A percentile compares a stretch with the other conserved stretches of the same genome.
These are phyloP conservation scores for Macroglossus sobrinus DNA, from an alignment of 2,113 vertebrate genomes.

Conservation along the genomic window DNA sequence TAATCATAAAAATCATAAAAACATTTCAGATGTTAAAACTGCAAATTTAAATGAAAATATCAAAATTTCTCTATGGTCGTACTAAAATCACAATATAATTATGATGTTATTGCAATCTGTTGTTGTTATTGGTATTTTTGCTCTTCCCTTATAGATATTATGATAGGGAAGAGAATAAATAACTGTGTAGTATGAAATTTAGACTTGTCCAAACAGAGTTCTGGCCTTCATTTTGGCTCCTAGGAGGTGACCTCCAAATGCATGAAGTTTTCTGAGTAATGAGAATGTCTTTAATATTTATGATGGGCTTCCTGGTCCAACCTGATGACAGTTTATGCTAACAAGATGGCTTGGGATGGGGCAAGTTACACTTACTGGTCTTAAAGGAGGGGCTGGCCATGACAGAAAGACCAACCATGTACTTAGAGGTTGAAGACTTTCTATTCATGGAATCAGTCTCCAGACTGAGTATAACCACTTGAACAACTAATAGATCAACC, in stretches of 20 bases:
- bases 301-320: rapidly evolving
- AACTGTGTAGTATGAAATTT: background rate
- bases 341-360: background rate
- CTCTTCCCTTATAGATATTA: background rate
- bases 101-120: too few relatives aligned
- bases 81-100: background rate
- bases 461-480: background rate
- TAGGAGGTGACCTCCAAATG: background rate
- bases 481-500: background rate
- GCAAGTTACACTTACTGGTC: background rate
- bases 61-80: background rate
- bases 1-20: background rate
- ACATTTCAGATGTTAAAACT: background rate
- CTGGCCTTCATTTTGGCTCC: background rate
- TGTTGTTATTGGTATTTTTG: background rate
- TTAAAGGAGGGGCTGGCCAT: background rate
- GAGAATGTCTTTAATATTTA: background rate
- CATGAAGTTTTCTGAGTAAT: background rate
- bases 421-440: background rate
- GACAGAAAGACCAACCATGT: background rate
- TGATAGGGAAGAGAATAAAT: background rate
- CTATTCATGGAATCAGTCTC: background rate
- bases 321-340: background rate
- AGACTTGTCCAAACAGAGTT: background rate
- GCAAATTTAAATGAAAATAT: background rate